These are phyloP conservation scores for Reticulitermes speratus DNA, from an alignment of 1,140 invertebrate genomes.

Conservation along the genomic window DNA sequence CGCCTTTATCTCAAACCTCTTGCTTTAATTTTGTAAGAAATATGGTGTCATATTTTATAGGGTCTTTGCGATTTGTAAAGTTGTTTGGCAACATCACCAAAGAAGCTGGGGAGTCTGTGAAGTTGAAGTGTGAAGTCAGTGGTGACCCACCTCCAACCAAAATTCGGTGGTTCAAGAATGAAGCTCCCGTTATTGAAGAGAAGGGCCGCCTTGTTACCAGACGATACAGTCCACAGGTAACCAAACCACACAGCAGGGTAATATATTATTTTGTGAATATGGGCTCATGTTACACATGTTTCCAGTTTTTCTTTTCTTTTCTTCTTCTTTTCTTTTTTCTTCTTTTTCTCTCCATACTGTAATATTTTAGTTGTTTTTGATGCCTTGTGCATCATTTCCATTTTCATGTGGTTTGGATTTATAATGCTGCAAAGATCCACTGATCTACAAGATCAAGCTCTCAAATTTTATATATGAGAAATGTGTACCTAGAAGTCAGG, in stretches of 20 bases:
- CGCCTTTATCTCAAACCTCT: too few relatives aligned
- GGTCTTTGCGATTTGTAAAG: conserved; percentile 41
- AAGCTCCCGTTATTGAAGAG: conserved; percentile 56
- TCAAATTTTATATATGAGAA: too few relatives aligned
- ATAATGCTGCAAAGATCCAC: too few relatives aligned
- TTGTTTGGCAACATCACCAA: conserved; percentile 61
- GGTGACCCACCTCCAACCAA: conserved; percentile 57
- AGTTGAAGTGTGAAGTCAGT: conserved; percentile 66
- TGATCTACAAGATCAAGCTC: too few relatives aligned
- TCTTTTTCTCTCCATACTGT: too few relatives aligned
- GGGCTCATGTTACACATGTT: not conserved
- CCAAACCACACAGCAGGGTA: not conserved
- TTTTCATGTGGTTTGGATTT: too few relatives aligned
- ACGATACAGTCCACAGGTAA: conserved; percentile 39
- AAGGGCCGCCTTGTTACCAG: conserved; percentile 54
- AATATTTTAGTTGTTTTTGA: too few relatives aligned
- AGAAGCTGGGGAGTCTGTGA: conserved; percentile 59
- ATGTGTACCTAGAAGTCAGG: too few relatives aligned
- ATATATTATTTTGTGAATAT: not conserved
- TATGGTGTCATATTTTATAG: conserved; percentile 21
- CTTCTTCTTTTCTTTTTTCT: too few relatives aligned
- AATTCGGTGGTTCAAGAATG: conserved; percentile 69
- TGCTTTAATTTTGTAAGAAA: too few relatives aligned
- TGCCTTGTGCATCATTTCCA: too few relatives aligned
- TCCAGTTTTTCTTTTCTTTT: too few relatives aligned